Conservation (phyloP, 2,888 invertebrate genomes). For the Carterocephalus palaemon region DNA sequence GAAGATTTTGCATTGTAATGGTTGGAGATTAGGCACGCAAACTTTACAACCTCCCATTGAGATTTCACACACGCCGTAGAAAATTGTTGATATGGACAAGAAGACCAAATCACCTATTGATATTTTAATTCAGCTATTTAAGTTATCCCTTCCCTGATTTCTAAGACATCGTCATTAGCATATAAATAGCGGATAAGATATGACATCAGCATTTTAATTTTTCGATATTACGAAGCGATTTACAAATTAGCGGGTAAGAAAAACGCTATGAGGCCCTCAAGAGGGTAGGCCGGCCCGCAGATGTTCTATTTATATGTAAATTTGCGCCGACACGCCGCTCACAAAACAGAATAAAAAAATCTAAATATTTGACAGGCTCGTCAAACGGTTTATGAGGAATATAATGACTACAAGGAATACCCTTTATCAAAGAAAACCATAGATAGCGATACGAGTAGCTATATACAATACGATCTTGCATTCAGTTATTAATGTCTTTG, state of each 20-base stretch:
- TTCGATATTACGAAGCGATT: conserved; percentile 76
- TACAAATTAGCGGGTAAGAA: conserved; percentile 78
- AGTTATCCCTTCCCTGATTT: conserved; percentile 53
- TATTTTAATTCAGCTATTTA: conserved; percentile 71
- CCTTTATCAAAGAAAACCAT: background rate
- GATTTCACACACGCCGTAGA: conserved; percentile 47
- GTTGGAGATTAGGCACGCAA: conserved; percentile 40
- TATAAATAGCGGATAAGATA: conserved; percentile 76
- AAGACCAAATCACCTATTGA: conserved; percentile 68
- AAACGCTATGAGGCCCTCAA: conserved; percentile 66
- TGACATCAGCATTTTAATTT: conserved; percentile 79
- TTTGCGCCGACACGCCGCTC: conserved; percentile 64
- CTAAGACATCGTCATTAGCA: conserved; percentile 62
- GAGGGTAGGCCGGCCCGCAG: conserved; percentile 73
- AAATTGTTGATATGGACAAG: conserved; percentile 39
- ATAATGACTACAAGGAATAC: conserved; percentile 13
- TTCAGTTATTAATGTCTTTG: no score
- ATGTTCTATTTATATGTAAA: conserved; percentile 80
- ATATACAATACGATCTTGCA: no score
- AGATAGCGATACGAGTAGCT: no score
- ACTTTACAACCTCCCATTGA: conserved; percentile 33
- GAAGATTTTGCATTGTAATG: conserved; percentile 65
- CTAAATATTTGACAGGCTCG: conserved; percentile 61
- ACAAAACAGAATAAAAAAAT: conserved; percentile 66
- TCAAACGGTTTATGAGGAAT: conserved; percentile 34